Percentiles rank a stretch among this genome's conserved stretches.
phyloP scores from a whole-genome alignment of 2,797 vertebrate genomes.

The Mus spretus region DNA sequence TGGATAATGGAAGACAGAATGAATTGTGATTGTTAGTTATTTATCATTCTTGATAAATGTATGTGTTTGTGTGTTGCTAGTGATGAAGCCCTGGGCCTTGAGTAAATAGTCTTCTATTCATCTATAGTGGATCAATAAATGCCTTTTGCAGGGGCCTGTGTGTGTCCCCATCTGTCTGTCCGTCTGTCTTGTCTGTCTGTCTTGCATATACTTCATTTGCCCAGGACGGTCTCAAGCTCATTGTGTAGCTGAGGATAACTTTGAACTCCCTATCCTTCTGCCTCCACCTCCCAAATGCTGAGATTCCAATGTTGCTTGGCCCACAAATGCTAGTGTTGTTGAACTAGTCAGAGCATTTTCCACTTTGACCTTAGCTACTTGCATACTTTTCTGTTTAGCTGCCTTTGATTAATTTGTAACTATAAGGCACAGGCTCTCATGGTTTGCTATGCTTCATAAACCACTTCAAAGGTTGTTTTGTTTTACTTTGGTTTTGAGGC shows the following conservation, averaged over 20 bases:
- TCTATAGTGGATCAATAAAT: neutral
- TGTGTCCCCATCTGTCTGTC: no score
- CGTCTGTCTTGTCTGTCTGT: no score
- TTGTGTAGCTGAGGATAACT: neutral
- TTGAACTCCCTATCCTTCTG: neutral
- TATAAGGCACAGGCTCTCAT: constrained; percentile 20
- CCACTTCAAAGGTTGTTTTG: neutral
- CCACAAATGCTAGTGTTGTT: neutral
- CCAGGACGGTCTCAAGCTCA: neutral
- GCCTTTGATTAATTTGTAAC: constrained; percentile 58
- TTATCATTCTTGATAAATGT: neutral
- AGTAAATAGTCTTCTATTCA: neutral
- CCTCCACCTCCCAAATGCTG: neutral
- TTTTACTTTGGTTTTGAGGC: neutral
- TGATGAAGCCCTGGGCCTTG: neutral
- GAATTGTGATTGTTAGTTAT: neutral
- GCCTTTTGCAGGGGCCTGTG: neutral
- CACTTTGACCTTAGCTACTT: neutral
- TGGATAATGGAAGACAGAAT: constrained; percentile 2
- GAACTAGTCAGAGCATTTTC: constrained; percentile 24
- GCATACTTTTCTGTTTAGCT: constrained; percentile 7
- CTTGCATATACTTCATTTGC: neutral
- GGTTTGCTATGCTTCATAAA: constrained; percentile 19
- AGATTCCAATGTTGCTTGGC: neutral
- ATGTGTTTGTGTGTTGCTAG: neutral